A percentile compares a stretch with the other conserved stretches of the same genome.
These are phyloP conservation scores for Noctilio leporinus DNA, from an alignment of 2,113 vertebrate species.

Conservation along the genomic window DNA sequence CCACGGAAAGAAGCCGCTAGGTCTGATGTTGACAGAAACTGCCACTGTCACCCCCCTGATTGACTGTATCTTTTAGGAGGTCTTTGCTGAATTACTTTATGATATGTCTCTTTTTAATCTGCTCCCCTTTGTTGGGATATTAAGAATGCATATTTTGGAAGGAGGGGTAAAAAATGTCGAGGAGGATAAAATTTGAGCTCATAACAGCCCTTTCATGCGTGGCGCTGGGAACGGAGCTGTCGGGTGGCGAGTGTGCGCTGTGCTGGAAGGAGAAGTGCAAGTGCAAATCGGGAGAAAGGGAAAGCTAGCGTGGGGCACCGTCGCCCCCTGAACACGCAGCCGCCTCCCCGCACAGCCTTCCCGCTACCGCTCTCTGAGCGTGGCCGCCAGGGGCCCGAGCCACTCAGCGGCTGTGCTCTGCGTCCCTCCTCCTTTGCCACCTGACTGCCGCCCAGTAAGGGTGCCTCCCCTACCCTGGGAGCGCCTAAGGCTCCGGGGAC, in stretches of 20 bases:
- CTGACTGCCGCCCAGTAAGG: too few relatives aligned
- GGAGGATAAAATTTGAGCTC: conserved; percentile 46
- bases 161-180: conserved; percentile 40
- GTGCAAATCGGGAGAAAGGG: conserved; percentile 40
- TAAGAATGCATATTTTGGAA: conserved; percentile 68
- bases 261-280: conserved; percentile 39
- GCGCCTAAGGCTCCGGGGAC: not conserved
- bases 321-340: not conserved
- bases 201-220: conserved; percentile 53
- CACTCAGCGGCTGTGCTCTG: not conserved
- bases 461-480: too few relatives aligned
- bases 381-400: conserved; percentile 11
- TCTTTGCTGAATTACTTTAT: conserved; percentile 61
- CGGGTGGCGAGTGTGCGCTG: conserved; percentile 20
- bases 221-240: conserved; percentile 14
- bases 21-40: conserved; percentile 65
- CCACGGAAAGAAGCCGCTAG: conserved; percentile 69
- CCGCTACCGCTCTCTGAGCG: conserved; percentile 20
- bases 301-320: not conserved
- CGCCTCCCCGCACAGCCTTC: not conserved
- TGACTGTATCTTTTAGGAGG: conserved; percentile 67
- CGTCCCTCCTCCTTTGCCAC: not conserved
- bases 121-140: conserved; percentile 54
- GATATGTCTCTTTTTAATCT: conserved; percentile 53
- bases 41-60: conserved; percentile 54